Percentiles rank a stretch among this genome's conserved stretches.
Evolutionary conservation across 2,888 invertebrate genomes (phyloP).

Genomic region (Holacanthella duospinosa): DNA sequence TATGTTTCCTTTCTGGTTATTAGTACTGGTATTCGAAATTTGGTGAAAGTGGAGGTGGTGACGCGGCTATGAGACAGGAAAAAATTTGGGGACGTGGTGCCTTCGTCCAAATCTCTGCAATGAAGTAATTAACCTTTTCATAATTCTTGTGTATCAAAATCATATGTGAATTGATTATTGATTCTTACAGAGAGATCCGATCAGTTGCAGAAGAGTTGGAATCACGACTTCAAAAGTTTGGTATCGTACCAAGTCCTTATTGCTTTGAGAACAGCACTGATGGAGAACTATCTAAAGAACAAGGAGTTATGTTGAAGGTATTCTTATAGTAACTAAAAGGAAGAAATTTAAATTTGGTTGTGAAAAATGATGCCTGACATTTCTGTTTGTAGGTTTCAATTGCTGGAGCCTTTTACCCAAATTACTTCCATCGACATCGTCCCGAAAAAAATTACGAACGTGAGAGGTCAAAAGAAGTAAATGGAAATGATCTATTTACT

Average conservation of each 20-base stretch:
- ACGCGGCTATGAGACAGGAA: conserved; percentile 13
- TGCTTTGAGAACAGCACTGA: conserved; percentile 1
- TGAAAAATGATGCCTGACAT: too few relatives aligned
- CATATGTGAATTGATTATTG: neutral
- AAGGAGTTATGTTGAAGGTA: conserved; percentile 32
- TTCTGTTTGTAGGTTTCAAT: conserved; percentile 51
- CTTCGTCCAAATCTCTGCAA: conserved; percentile 21
- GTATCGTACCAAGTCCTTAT: conserved; percentile 43
- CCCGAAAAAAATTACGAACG: conserved; percentile 52
- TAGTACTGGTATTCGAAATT: conserved; percentile 19
- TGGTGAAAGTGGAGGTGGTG: conserved; percentile 8
- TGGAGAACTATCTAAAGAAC: conserved; percentile 23
- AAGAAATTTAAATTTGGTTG: neutral
- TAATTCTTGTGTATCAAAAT: neutral
- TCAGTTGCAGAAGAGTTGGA: conserved; percentile 60
- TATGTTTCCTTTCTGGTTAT: too few relatives aligned
- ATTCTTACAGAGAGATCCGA: conserved; percentile 52
- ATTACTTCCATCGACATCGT: conserved; percentile 61
- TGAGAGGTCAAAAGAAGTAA: conserved; percentile 54
- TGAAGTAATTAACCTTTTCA: conserved; percentile 19
- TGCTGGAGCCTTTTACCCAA: conserved; percentile 84
- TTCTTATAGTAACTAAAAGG: neutral
- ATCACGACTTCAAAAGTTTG: conserved; percentile 50
- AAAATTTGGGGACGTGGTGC: conserved; percentile 23
- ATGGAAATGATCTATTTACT: conserved; percentile 63